Base-by-base conservation (phyloP, 2,888 invertebrate genomes). In the Drosophila rubida region DNA sequence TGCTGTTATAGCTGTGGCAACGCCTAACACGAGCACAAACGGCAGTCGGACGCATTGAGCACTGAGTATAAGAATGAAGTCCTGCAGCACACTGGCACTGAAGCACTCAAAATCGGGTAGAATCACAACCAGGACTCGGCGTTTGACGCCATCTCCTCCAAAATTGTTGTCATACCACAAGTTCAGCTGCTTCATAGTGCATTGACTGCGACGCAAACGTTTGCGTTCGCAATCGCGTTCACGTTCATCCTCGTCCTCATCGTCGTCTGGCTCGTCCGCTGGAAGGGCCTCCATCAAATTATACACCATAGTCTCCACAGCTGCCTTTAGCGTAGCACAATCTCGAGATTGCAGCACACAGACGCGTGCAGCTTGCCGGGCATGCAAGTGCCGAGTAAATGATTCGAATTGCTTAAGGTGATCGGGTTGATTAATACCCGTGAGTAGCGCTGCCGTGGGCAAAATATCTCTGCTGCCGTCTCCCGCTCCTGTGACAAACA, bases 21-120 rank as follows among this genome's bases (percentile, higher is more conserved):
- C 95, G 11, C 98, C 98, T 92, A 98, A 95, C 13, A 98, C 94
- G 57, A 98, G 93, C 27, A 96, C 94, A 90, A 97, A 94, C 0
- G 96, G 96, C 68, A 97, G 90, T 2, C 91, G 90, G 37, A 93
- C 92, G 41, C 94, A 92, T 85, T 96, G 95, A 0, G 93, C 96
- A 95, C 96, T 96, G 44, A 96, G 91, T 79, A 96, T 95, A 87
- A 95, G 93, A 54, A 98, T 95, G 88, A 97, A 95, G 91, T 97
- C 96, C 90, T 96, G 96, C 54, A 98, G 92, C 22, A 96, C 94
- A 85, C 92, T 93, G 30, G 94, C 92, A 75, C 93, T 94, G 88
- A 97, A 96, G 87, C 95, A 95, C 92, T 98, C 98, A 92, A 97
- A 96, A 92, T 98, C 97, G 46, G 97, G 95, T 78, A 96, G 93